Conservation (phyloP, 2,113 vertebrate species). For the Okapia johnstoni region DNA sequence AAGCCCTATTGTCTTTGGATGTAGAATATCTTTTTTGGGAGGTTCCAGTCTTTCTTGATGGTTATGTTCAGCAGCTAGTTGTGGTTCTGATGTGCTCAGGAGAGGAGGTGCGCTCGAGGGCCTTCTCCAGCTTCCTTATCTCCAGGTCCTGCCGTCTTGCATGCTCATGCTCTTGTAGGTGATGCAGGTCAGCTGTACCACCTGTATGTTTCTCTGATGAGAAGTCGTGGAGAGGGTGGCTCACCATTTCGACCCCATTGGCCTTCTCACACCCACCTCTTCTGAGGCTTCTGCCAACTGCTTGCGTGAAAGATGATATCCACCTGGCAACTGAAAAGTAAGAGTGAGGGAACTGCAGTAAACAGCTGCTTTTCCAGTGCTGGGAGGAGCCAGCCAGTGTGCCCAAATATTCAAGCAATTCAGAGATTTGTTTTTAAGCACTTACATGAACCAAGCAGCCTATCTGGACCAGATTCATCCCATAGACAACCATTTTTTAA, state of each 20-base stretch:
- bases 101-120: background rate
- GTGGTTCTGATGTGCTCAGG: background rate
- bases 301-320: background rate
- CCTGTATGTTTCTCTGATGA: too few relatives aligned
- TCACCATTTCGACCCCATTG: background rate
- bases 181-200: background rate
- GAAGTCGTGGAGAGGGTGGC: background rate
- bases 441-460: background rate
- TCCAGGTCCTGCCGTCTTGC: background rate
- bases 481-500: background rate
- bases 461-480: background rate
- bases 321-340: background rate
- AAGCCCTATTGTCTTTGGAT: background rate
- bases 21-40: background rate
- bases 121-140: background rate
- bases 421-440: background rate
- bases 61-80: background rate
- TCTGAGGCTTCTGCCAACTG: background rate
- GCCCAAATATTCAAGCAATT: background rate
- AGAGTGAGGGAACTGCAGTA: background rate
- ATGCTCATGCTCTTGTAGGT: background rate
- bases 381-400: background rate
- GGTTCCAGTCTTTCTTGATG: background rate
- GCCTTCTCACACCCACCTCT: background rate
- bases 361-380: background rate